Conservation (phyloP, 2,888 invertebrate genomes). For the Zonitis immaculata region DNA sequence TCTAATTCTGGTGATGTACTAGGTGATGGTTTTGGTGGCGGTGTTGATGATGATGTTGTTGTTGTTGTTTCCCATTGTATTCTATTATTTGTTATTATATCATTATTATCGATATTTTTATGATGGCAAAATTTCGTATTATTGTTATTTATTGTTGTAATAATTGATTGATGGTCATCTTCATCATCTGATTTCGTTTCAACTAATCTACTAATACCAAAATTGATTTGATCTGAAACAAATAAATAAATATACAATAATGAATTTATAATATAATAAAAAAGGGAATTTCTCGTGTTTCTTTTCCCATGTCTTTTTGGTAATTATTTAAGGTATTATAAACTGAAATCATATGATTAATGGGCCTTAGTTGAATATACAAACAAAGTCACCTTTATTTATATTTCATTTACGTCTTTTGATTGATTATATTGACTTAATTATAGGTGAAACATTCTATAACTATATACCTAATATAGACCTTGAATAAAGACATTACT, state of each 20-base stretch:
- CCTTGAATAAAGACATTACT: conserved; percentile 30
- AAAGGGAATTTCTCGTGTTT: too few relatives aligned
- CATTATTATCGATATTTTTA: conserved; percentile 55
- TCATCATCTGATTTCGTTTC: conserved; percentile 55
- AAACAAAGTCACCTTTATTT: conserved; percentile 28
- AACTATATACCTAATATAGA: too few relatives aligned
- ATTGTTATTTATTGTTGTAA: conserved; percentile 54
- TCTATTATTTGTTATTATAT: conserved; percentile 43
- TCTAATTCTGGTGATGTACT: conserved; percentile 67
- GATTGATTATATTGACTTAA: conserved; percentile 40
- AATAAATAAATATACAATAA: conserved; percentile 22
- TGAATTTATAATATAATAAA: too few relatives aligned
- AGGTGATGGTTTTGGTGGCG: conserved; percentile 42
- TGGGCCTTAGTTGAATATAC: conserved; percentile 10
- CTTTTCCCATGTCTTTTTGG: too few relatives aligned
- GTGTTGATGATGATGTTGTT: too few relatives aligned
- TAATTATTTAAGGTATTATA: not conserved
- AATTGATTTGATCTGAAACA: conserved; percentile 74
- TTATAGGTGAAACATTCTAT: conserved; percentile 16
- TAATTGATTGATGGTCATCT: conserved; percentile 54
- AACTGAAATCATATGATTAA: conserved; percentile 27
- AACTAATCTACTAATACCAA: conserved; percentile 77
- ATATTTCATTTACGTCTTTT: conserved; percentile 34
- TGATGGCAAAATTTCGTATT: conserved; percentile 40
- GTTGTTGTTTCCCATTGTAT: conserved; percentile 39